Conservation (phyloP, 2,113 vertebrate genomes). For the Anser brachyrhynchus region DNA sequence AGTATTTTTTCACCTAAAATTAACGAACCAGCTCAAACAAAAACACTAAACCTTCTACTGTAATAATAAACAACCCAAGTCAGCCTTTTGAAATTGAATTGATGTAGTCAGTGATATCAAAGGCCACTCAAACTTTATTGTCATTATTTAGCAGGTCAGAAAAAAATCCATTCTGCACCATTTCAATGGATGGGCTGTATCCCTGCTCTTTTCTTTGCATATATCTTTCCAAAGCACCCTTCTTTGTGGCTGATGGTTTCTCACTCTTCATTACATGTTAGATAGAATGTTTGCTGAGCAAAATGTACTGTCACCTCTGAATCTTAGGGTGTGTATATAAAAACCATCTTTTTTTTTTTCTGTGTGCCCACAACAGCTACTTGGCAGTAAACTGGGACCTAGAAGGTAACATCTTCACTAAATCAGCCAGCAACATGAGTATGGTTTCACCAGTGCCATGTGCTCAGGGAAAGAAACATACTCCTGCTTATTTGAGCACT, state of each 20-base stretch:
- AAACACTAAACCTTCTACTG: neutral
- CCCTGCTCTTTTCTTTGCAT: neutral
- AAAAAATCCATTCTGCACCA: neutral
- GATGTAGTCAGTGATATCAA: conserved; percentile 31
- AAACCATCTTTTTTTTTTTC: neutral
- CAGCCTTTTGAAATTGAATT: conserved; percentile 17
- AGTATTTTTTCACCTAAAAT: conserved; percentile 34
- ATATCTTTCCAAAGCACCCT: neutral
- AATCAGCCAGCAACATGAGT: neutral
- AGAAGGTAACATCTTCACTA: neutral
- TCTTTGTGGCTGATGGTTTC: neutral
- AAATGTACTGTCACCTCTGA: neutral
- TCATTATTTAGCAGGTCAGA: conserved; percentile 4
- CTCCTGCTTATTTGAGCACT: neutral
- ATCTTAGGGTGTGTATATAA: neutral
- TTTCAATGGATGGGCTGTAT: neutral
- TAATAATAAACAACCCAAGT: neutral
- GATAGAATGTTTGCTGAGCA: neutral
- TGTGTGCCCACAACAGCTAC: neutral
- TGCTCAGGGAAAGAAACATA: neutral
- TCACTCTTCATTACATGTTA: neutral
- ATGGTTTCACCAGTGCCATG: neutral
- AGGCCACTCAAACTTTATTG: neutral
- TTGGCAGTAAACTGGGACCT: neutral
- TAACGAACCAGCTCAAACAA: neutral